These are phyloP conservation scores for Oncorhynchus kisutch DNA, from an alignment of 2,113 vertebrate genomes.

Conservation along the genomic window DNA sequence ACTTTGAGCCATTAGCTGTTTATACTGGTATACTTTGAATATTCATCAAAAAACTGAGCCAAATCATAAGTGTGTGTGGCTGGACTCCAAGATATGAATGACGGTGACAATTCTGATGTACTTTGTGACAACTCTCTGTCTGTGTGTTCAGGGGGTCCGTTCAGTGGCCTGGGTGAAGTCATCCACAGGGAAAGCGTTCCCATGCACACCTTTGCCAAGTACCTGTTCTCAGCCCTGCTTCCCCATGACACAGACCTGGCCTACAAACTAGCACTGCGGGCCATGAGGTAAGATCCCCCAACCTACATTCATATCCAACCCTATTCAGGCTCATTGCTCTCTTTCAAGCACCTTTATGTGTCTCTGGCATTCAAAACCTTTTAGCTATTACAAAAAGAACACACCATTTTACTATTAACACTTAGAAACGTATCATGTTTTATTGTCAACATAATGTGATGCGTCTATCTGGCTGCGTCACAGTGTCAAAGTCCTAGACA, in stretches of 20 bases:
- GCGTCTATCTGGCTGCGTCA: background rate
- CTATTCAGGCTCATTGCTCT: too few species aligned
- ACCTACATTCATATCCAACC: background rate
- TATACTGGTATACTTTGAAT: too few species aligned
- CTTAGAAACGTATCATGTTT: too few species aligned
- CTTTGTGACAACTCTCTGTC: too few species aligned
- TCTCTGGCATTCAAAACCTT: too few species aligned
- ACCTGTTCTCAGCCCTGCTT: conserved; percentile 93
- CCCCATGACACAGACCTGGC: conserved; percentile 93
- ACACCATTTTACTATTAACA: too few species aligned
- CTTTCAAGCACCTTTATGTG: too few species aligned
- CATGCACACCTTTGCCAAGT: conserved; percentile 99
- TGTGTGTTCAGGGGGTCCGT: conserved; percentile 84
- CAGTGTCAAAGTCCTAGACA: background rate
- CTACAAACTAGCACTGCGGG: conserved; percentile 93
- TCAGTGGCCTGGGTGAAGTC: conserved; percentile 95
- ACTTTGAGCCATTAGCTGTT: background rate
- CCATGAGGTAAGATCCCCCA: conserved; percentile 84
- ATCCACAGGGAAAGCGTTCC: conserved; percentile 96
- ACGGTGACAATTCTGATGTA: too few species aligned
- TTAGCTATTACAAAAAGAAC: background rate
- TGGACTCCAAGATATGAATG: too few species aligned
- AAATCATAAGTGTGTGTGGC: too few species aligned
- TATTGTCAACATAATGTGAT: background rate
- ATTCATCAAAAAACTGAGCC: too few species aligned